phyloP scores from a whole-genome alignment of 2,888 invertebrate genomes.

The Leucoptera coffeella region DNA sequence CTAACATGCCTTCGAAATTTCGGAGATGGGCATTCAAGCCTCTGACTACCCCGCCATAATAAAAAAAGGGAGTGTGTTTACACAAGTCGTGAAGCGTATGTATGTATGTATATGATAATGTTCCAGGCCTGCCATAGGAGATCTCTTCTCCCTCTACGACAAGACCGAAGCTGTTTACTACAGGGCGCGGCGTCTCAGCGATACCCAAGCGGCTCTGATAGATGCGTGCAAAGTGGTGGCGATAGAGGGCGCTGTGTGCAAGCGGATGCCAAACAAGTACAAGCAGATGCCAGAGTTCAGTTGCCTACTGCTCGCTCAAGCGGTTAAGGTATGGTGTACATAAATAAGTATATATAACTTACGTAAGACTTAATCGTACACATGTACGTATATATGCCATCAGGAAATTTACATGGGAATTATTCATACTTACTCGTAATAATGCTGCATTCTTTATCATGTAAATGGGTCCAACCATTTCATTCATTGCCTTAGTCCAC shows the following conservation, averaged over 20 bases:
- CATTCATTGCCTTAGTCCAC: too few relatives aligned
- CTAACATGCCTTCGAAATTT: too few relatives aligned
- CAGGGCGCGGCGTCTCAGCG: constrained; percentile 20
- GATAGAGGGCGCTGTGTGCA: constrained; percentile 8
- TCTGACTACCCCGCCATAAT: too few relatives aligned
- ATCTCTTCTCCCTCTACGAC: constrained; percentile 18
- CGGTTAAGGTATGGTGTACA: constrained; percentile 14
- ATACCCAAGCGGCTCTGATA: constrained; percentile 14
- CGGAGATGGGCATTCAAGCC: too few relatives aligned
- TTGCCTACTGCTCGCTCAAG: constrained; percentile 12
- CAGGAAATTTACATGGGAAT: background rate
- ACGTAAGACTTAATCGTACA: too few relatives aligned
- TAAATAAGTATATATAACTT: too few relatives aligned
- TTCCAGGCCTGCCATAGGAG: constrained; percentile 18
- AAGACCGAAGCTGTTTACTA: constrained; percentile 25
- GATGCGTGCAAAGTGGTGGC: constrained; percentile 15
- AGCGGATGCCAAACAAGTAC: constrained; percentile 12
- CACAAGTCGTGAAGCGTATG: too few relatives aligned
- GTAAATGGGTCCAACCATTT: too few relatives aligned
- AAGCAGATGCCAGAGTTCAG: constrained; percentile 21
- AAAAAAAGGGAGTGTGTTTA: too few relatives aligned
- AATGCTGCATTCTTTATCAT: background rate
- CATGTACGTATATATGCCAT: background rate
- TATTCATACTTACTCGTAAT: background rate
- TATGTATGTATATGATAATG: background rate